Conservation (phyloP, 2,797 vertebrate species). For the Atherinosoma microstoma region DNA sequence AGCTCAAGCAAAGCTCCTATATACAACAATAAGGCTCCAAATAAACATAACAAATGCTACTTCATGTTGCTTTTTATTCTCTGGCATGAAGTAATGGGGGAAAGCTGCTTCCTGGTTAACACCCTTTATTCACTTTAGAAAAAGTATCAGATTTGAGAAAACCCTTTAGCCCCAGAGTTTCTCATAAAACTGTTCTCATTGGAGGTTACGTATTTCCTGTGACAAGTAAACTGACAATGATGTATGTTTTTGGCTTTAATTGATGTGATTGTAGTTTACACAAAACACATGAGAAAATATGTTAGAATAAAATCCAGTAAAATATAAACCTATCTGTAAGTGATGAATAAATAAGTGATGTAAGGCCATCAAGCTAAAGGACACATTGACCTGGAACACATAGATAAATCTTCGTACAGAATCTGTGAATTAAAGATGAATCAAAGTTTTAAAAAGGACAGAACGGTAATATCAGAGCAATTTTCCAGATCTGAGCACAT, state of each 20-base stretch:
- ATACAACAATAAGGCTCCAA: not conserved
- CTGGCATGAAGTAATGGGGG: not conserved
- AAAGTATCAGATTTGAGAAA: not conserved
- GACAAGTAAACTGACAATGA: not conserved
- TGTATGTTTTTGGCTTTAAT: not conserved
- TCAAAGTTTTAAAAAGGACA: constrained; percentile 23
- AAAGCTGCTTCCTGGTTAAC: not conserved
- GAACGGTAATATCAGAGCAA: not conserved
- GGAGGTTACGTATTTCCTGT: not conserved
- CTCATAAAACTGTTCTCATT: not conserved
- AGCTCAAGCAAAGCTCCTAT: too few species aligned
- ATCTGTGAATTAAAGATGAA: constrained; percentile 53
- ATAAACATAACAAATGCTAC: not conserved
- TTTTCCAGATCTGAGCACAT: constrained; percentile 12
- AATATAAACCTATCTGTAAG: not conserved
- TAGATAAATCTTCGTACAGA: constrained; percentile 42
- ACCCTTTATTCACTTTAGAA: too few species aligned
- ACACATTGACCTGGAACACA: constrained; percentile 33
- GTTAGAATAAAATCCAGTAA: too few species aligned
- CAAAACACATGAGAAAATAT: not conserved
- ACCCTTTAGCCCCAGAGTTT: not conserved
- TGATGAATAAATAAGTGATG: not conserved
- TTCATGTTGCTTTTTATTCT: not conserved
- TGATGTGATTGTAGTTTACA: too few species aligned
- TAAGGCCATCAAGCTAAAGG: constrained; percentile 22